These are phyloP conservation scores for Rhagonycha fulva DNA, from an alignment of 2,888 invertebrate genomes.

Conservation along the genomic window DNA sequence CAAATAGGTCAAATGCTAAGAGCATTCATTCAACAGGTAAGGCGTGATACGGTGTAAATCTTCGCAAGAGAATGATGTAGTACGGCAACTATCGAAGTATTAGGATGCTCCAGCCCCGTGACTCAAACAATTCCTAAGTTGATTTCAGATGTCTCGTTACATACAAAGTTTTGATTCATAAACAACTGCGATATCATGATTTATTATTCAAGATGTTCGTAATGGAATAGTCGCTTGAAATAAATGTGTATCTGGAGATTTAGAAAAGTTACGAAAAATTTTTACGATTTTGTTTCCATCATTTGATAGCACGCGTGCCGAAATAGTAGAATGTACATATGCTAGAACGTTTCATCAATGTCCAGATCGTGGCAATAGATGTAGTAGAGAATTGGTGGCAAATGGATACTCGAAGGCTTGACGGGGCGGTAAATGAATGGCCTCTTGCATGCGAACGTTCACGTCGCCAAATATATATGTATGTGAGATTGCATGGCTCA, in stretches of 20 bases:
- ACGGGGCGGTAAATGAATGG: constrained; percentile 39
- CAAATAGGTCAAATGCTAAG: constrained; percentile 9
- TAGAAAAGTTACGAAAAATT: constrained; percentile 13
- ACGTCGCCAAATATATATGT: constrained; percentile 33
- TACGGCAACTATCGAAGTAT: constrained; percentile 26
- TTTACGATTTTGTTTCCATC: constrained; percentile 21
- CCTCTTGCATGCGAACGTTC: constrained; percentile 38
- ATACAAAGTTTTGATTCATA: constrained; percentile 29
- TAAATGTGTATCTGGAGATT: constrained; percentile 44
- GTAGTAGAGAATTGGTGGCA: constrained; percentile 44
- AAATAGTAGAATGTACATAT: constrained; percentile 37
- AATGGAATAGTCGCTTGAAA: constrained; percentile 40
- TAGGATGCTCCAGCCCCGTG: constrained; percentile 34
- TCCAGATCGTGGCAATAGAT: constrained; percentile 39
- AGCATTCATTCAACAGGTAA: constrained; percentile 43
- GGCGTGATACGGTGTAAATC: constrained; percentile 38
- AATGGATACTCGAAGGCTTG: constrained; percentile 42
- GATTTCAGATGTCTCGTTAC: constrained; percentile 42
- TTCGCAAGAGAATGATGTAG: constrained; percentile 37
- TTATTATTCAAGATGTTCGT: constrained; percentile 40
- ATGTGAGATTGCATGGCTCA: constrained; percentile 34
- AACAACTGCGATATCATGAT: constrained; percentile 43
- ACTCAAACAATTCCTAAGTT: constrained; percentile 45
- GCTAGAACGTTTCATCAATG: constrained; percentile 37
- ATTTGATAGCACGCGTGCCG: constrained; percentile 30